Evolutionary conservation across 1,140 invertebrate genomes (phyloP), one percentile per base, ranked within the genome.

Genomic region (Stenopsyche tienmushanensis): DNA sequence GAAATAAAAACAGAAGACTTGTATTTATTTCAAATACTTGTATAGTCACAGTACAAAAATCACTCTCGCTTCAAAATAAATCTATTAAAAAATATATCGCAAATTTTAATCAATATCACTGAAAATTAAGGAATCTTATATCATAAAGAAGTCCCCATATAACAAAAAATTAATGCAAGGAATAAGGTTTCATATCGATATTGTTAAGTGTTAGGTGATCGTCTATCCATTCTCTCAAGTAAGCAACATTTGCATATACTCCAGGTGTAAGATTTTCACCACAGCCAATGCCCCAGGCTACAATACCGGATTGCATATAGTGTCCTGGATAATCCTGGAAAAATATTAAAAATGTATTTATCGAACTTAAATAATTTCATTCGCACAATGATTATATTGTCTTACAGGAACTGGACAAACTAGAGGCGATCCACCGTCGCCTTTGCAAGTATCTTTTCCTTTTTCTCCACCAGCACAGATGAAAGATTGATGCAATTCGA

Each of bases 401-500:
- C 50, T 62, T 62, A 62, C 59, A 60, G 75, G 73, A 57, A 85
- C 72, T 20, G 87, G 87, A 65, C 90, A 92, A 0, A 88, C 86
- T 15, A 93, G 75, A 0, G 90, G 89, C 52, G 89, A 86, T n/a
- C 76, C 77, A 1, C 76, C 76, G 52, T 80, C 83, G 76, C 86
- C 0, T 71, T 70, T 81, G 83, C 89, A 83, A 25, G 87, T 82
- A 74, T 88, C 80, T 78, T 77, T 62, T 81, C 77, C 5, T 77
- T 73, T 58, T 88, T 84, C 82, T 0, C 90, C 90, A 1, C 89
- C 89, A 0, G 90, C 90, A 73, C 90, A 92, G 58, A 90, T 82
- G 73, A 92, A 91, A 26, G 84, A 86, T 0, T 80, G 70, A 72
- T 91, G 83, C 8, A 92, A 75, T 26, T 81, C 70, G 71, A 90